Conservation (phyloP, 1,140 invertebrate genomes). For the Drosophila arizonae region DNA sequence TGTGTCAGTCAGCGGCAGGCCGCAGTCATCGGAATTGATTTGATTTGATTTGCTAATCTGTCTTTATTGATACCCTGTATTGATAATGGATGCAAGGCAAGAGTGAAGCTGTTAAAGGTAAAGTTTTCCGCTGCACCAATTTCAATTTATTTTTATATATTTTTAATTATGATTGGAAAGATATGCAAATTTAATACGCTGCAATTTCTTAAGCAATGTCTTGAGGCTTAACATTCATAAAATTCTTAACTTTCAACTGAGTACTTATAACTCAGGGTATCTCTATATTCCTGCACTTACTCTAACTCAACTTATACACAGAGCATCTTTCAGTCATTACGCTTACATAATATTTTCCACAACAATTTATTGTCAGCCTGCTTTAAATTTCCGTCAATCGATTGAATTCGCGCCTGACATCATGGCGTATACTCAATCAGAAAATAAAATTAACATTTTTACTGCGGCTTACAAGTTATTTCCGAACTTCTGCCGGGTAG, state of each 20-base stretch:
- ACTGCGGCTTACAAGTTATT: neutral
- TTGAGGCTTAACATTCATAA: too few species aligned
- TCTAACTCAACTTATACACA: neutral
- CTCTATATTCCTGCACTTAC: neutral
- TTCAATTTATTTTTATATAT: neutral
- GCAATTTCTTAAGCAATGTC: too few species aligned
- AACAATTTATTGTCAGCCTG: neutral
- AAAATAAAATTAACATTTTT: constrained; percentile 19
- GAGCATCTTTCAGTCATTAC: neutral
- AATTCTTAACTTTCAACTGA: too few species aligned
- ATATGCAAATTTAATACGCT: too few species aligned
- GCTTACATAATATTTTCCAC: neutral
- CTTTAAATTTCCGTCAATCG: constrained; percentile 17
- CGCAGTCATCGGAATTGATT: constrained; percentile 32
- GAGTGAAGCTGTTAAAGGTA: neutral
- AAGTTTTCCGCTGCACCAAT: neutral
- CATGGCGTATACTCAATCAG: constrained; percentile 15
- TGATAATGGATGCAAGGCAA: neutral
- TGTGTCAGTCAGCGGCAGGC: constrained; percentile 50
- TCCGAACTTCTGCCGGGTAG: neutral
- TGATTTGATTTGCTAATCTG: constrained; percentile 74
- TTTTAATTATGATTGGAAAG: too few species aligned
- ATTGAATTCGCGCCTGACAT: constrained; percentile 2
- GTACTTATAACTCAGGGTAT: too few species aligned
- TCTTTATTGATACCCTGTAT: constrained; percentile 36